Evolutionary conservation across 2,888 invertebrate species (phyloP).

Genomic region (Drosophila colorata): DNA sequence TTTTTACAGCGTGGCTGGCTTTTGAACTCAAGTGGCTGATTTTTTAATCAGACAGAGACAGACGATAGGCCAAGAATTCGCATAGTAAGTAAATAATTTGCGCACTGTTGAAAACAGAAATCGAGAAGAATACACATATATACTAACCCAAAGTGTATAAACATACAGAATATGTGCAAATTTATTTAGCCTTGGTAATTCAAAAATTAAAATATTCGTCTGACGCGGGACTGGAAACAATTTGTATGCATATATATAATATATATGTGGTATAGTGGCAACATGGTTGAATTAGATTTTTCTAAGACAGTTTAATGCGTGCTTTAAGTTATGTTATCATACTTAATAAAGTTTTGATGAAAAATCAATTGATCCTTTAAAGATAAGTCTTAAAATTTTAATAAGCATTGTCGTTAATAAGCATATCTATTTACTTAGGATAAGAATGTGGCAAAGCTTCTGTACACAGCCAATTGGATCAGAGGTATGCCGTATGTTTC

Average conservation of each 20-base stretch:
- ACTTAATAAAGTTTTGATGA: too few relatives aligned
- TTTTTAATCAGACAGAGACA: conserved; percentile 9
- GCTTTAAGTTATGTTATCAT: background rate
- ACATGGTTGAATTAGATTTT: conserved; percentile 3
- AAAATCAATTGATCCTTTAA: too few relatives aligned
- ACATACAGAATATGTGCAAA: conserved; percentile 66
- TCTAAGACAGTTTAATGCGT: conserved; percentile 1
- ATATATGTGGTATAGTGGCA: conserved; percentile 11
- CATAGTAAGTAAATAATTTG: conserved; percentile 58
- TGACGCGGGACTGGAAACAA: conserved; percentile 26
- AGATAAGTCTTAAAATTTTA: too few relatives aligned
- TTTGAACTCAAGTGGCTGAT: conserved; percentile 53
- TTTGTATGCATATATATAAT: conserved; percentile 29
- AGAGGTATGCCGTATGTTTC: background rate
- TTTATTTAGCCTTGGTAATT: conserved; percentile 77
- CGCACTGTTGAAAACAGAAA: conserved; percentile 27
- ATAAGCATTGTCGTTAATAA: background rate
- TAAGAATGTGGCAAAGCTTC: background rate
- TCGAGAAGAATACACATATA: conserved; percentile 8
- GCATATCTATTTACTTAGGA: background rate
- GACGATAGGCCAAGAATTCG: conserved; percentile 27
- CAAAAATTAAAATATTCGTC: conserved; percentile 57
- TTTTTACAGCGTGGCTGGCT: conserved; percentile 30
- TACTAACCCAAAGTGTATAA: conserved; percentile 25
- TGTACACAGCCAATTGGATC: background rate